Percentiles rank a stretch among this genome's conserved stretches.
phyloP scores from a whole-genome alignment of 2,797 vertebrate species.

The Dendrocincla tyrannina region DNA sequence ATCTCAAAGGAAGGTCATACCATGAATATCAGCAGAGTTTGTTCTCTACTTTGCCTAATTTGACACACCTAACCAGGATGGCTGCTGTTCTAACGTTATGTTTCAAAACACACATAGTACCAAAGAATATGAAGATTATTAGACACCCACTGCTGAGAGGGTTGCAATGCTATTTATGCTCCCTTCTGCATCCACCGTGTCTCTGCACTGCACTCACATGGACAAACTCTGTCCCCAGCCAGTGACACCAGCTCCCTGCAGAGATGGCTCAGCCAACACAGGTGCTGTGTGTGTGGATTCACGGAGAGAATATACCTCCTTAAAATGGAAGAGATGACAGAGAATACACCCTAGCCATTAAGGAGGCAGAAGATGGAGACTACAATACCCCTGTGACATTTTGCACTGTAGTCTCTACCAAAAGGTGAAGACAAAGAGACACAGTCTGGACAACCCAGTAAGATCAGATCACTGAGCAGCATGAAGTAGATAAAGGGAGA shows the following conservation, averaged over 20 bases:
- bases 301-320: background rate
- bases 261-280: background rate
- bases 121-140: background rate
- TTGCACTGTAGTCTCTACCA: background rate
- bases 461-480: background rate
- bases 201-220: background rate
- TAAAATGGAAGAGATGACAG: background rate
- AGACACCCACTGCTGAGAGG: background rate
- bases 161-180: background rate
- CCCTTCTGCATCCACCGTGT: background rate
- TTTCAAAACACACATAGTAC: background rate
- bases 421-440: background rate
- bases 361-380: background rate
- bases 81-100: background rate
- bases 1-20: accelerated
- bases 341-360: background rate
- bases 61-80: background rate
- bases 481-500: background rate
- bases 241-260: background rate
- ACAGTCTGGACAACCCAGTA: background rate
- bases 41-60: background rate
- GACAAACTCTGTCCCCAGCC: background rate
- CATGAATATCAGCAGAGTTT: background rate
- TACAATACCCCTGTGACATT: background rate
- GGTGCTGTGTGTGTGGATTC: background rate